Conservation (phyloP, 2,797 vertebrate genomes). For the Takifugu rubripes region DNA sequence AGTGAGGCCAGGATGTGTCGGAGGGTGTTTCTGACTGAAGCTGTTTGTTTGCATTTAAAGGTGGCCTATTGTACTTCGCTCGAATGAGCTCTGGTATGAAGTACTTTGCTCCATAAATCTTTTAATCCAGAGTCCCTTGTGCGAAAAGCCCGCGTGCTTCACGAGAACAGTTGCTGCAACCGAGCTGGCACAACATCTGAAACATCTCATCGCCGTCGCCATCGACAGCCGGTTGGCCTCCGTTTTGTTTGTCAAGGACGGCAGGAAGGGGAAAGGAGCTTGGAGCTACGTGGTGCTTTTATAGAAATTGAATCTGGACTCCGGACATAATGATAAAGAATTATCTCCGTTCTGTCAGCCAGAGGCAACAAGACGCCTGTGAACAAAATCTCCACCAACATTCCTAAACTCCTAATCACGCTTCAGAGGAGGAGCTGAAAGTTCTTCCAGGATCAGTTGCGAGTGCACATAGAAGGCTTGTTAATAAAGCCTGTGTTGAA, state of each 20-base stretch:
- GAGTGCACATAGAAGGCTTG: conserved; percentile 43
- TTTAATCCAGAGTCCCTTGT: conserved; percentile 62
- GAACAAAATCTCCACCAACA: conserved; percentile 34
- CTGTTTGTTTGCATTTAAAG: conserved; percentile 54
- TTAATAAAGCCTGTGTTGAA: conserved; percentile 50
- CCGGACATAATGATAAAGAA: conserved; percentile 34
- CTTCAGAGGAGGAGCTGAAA: conserved; percentile 51
- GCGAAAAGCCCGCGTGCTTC: conserved; percentile 43
- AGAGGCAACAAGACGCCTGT: conserved; percentile 31
- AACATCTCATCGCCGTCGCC: conserved; percentile 24
- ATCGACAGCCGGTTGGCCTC: conserved; percentile 9
- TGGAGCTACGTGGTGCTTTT: conserved; percentile 29
- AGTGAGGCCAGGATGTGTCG: conserved; percentile 9
- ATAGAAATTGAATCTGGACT: conserved; percentile 39
- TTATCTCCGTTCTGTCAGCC: conserved; percentile 35
- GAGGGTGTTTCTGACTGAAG: conserved; percentile 28
- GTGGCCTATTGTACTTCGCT: conserved; percentile 51
- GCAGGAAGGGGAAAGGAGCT: conserved; percentile 23
- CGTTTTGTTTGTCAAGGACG: conserved; percentile 49
- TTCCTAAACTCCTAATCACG: conserved; percentile 56
- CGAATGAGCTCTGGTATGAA: conserved; percentile 55
- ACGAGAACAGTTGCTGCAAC: conserved; percentile 32
- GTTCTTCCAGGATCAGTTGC: conserved; percentile 59
- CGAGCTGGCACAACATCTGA: conserved; percentile 21
- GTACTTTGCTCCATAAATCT: conserved; percentile 68